Evolutionary conservation across 1,140 invertebrate species (phyloP).

Genomic region (Heliconius melpomene): DNA sequence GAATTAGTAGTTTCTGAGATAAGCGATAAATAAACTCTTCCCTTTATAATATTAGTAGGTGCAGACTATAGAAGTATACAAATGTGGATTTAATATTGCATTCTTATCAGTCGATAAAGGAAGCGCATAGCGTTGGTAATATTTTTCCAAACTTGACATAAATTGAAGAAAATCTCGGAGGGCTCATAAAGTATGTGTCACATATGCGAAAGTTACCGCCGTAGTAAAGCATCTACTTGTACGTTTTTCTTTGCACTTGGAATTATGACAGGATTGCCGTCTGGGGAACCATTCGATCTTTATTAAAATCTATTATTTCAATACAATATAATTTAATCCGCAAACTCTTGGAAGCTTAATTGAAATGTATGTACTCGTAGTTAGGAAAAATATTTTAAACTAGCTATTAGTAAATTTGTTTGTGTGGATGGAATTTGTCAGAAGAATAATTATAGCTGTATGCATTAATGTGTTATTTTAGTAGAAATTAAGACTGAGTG

Average conservation of each 20-base stretch:
- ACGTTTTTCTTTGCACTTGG: constrained; percentile 2
- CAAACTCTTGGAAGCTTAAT: not conserved
- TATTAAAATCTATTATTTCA: constrained; percentile 9
- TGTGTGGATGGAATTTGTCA: no score
- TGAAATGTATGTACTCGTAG: not conserved
- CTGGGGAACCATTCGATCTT: not conserved
- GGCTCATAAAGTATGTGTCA: constrained; percentile 31
- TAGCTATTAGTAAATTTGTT: no score
- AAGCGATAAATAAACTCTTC: no score
- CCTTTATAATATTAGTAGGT: no score
- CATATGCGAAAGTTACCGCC: constrained; percentile 25
- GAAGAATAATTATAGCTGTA: no score
- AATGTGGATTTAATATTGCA: not conserved
- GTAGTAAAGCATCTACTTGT: not conserved
- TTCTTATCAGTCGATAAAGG: constrained; percentile 28
- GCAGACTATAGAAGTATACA: no score
- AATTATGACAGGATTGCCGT: not conserved
- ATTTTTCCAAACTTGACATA: constrained; percentile 26
- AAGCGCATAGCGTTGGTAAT: constrained; percentile 32
- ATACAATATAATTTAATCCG: not conserved
- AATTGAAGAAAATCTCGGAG: constrained; percentile 32
- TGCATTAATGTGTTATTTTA: no score
- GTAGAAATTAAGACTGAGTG: no score
- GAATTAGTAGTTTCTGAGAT: no score
- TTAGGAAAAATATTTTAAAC: no score